Base-by-base conservation (phyloP, 2,113 vertebrate species). In the Xenopus laevis region DNA sequence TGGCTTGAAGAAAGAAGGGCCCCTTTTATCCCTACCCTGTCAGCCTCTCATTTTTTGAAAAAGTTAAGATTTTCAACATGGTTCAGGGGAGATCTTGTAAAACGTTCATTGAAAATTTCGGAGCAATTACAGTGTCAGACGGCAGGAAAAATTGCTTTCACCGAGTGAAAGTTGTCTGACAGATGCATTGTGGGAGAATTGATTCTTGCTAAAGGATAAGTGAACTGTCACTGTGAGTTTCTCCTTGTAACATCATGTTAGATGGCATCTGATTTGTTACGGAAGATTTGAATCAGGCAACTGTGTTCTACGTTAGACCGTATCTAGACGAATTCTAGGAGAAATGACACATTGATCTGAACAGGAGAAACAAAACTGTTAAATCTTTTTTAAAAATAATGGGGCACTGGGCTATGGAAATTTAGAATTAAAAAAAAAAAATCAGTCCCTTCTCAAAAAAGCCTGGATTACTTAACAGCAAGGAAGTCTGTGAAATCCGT, bases 141-240 rank as follows among this genome's bases (percentile, higher is more conserved):
- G 91, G 93, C 88, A 90, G 92, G 92, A 95, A 94, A 96, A 95
- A 97, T 95, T 90, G 91, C 93, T 94, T 93, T 93, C 90, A 92
- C 87, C 88, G 89, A 90, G 89, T 86, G 91, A 93, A 90, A 93
- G 91, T 91, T 93, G 91, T 92, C 89, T 98, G 95, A 97, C 95
- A 95, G 94, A 94, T 95, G 95, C 93, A 98, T 96, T 96, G 94
- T 95, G 92, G 93, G 90, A 95, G 93, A 96, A 96, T 91, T 95
- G 96, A 96, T 96, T 95, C 93, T 92, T 93, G 91, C 91, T 87
- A 90, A 92, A 89, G 92, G 93, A 93, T 94, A 95, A 96, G 94
- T 95, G 95, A 96, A 95, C 95, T 96, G 95, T 97, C 94, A 96
- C 96, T 95, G 92, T 92, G 89, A 92, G 92, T 94, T 93, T 95